phyloP scores from a whole-genome alignment of 2,113 vertebrate genomes.

The Zosterops japonicus region DNA sequence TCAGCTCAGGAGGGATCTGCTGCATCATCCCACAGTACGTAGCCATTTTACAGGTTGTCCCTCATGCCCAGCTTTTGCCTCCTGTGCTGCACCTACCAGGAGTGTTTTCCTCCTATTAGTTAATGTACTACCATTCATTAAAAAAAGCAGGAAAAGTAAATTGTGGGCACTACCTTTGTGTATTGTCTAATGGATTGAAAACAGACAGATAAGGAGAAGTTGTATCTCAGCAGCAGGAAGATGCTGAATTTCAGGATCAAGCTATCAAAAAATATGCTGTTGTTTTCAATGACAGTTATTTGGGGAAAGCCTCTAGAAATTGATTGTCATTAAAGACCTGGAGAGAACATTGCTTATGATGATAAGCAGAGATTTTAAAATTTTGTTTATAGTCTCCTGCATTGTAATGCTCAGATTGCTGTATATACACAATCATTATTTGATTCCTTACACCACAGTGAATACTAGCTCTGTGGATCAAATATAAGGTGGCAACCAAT shows the following conservation, averaged over 20 bases:
- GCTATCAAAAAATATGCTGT: neutral
- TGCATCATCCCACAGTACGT: neutral
- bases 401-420: neutral
- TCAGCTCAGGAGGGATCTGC: neutral
- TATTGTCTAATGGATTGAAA: neutral
- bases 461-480: neutral
- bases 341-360: slow-evolving; percentile 12
- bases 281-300: slow-evolving; percentile 14
- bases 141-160: neutral
- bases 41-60: neutral
- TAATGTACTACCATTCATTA: neutral
- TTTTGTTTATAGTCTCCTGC: neutral
- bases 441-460: slow-evolving; percentile 2
- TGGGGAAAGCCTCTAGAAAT: slow-evolving; percentile 18
- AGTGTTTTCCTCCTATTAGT: neutral
- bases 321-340: slow-evolving; percentile 44
- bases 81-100: neutral
- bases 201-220: neutral
- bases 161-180: neutral
- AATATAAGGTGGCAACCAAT: neutral
- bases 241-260: neutral
- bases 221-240: neutral
- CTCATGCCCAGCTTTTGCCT: neutral
- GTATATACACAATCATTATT: neutral
- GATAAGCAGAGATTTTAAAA: slow-evolving; percentile 19